Percentiles rank a stretch among this genome's conserved stretches.
phyloP scores from a whole-genome alignment of 37 sponge, comb jelly and placozoan genomes.

The Hormiphora californensis region DNA sequence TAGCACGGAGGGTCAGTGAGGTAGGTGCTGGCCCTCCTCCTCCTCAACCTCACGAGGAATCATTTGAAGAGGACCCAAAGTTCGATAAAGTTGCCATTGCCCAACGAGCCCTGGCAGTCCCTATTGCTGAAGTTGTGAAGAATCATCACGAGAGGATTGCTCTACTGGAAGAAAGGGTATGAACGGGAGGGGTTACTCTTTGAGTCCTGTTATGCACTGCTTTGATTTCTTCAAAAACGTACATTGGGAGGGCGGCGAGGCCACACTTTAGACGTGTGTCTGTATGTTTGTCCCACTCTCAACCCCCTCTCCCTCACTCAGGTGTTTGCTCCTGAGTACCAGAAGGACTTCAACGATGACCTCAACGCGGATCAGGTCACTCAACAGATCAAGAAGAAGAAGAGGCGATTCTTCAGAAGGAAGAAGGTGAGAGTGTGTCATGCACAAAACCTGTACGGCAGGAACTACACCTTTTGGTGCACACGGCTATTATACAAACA shows the following conservation, averaged over 20 bases:
- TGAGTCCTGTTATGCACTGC: too few relatives aligned
- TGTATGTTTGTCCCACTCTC: too few relatives aligned
- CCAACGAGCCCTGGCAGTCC: slow-evolving; percentile 12
- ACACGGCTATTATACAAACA: too few relatives aligned
- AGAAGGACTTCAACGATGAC: not conserved
- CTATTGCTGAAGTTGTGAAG: not conserved
- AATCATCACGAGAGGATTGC: not conserved
- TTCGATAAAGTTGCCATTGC: not conserved
- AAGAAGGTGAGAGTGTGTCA: slow-evolving; percentile 18
- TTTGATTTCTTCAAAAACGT: too few relatives aligned
- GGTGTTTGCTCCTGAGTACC: not conserved
- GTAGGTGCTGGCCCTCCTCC: not conserved
- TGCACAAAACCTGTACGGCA: too few relatives aligned
- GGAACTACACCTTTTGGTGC: too few relatives aligned
- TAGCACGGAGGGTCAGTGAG: too few relatives aligned
- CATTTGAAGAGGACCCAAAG: not conserved
- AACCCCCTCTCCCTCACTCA: not conserved
- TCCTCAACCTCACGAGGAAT: not conserved
- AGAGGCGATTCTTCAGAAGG: not conserved
- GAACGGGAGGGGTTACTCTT: too few relatives aligned
- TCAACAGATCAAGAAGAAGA: slow-evolving; percentile 27
- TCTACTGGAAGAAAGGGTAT: not conserved
- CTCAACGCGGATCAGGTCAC: not conserved
- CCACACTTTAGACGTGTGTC: too few relatives aligned
- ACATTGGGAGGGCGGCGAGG: too few relatives aligned